Base-by-base conservation (phyloP, 2,797 vertebrate genomes). In the Fratercula arctica region DNA sequence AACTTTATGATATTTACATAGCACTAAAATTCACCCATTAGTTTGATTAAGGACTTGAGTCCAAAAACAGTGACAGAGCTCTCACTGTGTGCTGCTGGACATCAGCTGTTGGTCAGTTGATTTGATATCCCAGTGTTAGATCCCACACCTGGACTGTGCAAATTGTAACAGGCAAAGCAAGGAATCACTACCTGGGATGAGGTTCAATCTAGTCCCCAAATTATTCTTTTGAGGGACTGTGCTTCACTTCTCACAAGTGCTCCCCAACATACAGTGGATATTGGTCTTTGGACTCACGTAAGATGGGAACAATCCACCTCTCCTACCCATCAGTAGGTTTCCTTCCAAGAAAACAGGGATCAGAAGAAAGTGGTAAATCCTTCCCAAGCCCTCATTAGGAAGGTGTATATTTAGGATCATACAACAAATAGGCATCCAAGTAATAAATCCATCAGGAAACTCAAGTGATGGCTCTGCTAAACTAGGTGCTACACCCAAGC, bases 251-350 rank as follows among this genome's bases (percentile, higher is more conserved):
- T 84, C 28, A 33, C n/a, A 57, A 86, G 41, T 37, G 48, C 13
- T 53, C n/a, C 51, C 41, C 7, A 45, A 21, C 7, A 63, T 23
- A 53, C 6, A 45, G 21, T 41, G 41, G 10, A 46, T 10, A 43
- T 1, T 0, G 0, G 56, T 29, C 31, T 92, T 37, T 46, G 61
- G 66, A 60, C 46, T 82, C 41, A 31, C 0, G 0, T 15, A 41
- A 59, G n/a, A 35, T 0, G 1, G 33, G 10, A 82, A 86, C 14
- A 24, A 76, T 46, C 12, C 56, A 80, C n/a, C 15, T 73, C 28
- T 82, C 29, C 24, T 31, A 48, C 12, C 4, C 28, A 56, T 18
- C 13, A 8, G 17, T 11, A 67, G 4, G 28, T 15, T 67, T 48
- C 37, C 28, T 70, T 85, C 37, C 51, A 92, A 66, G 59, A 85